Evolutionary conservation across 2,797 vertebrate species (phyloP), one percentile per base, ranked within the genome.

Genomic region (Phrynocephalus vlangalii): DNA sequence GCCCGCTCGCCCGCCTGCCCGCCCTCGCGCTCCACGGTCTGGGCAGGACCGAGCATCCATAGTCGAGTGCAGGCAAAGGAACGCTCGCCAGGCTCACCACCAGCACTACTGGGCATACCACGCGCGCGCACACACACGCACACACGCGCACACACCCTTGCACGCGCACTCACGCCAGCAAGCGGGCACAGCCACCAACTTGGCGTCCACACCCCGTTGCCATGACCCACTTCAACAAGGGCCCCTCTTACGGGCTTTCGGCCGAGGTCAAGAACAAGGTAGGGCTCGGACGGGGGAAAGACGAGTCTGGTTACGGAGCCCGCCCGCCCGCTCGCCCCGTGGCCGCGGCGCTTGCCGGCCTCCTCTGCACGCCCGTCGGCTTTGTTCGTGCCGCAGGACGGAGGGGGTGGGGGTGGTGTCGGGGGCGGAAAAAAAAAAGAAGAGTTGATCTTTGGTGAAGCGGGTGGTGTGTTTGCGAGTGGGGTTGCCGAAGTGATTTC

Each of bases 241-340:
- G 98, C 84, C 98, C 98, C 72, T 96, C 98, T 73, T 99, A 99
- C 92, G 98, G 98, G 86, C 96, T 99, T 86, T 99, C 98, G 52
- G 98, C 98, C 26, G 98, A 99, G 94, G 98, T 99, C 87, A 98
- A 97, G 91, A 99, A 97, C 96, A 99, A 98, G 98, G 98, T 99
- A 96, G 90, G 96, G 6, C 30, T 22, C 30, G 30, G 52, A 16
- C 30, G 4, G 67, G 93, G 93, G 15, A 1, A 33, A 15, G 28
- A 6, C 6, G 66, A 6, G 1, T 24, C 26, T 33, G 44, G 70
- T 15, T 50, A 1, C 1, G 26, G 79, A 44, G 33, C 52, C 22
- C 38, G 71, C 44, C 28, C 72, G 71, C 44, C 28, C 72, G 71
- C 72, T 1, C 72, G 71, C 72, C 1, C 77, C 18, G 16, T 24